Base-by-base conservation (phyloP, 2,888 invertebrate species). In the Dynastes maya region DNA sequence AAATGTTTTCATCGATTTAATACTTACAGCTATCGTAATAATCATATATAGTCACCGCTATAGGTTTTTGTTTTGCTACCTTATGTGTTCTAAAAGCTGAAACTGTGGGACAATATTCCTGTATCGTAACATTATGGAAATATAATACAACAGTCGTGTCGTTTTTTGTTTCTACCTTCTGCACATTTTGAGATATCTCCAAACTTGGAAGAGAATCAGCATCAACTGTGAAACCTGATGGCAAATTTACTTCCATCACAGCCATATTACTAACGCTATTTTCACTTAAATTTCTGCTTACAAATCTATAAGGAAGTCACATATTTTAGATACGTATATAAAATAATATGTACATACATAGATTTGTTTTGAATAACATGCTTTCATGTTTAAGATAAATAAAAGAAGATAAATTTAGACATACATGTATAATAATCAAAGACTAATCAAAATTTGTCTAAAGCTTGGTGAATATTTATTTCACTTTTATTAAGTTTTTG, bases 201-300 rank as follows among this genome's bases (percentile, higher is more conserved):
- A 91, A 85, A 83, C 90, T 91, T 3, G 93, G 94, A 45, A 96
- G 89, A 0, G 93, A 94, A 83, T 94, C 93, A 81, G 92, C 89
- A 83, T 97, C 96, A 0, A 96, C 95, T 0, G 95, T 92, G 86
- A 95, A 98, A n/a, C 98, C 98, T 0, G 97, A 97, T 0, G 97
- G 97, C 79, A 98, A 90, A 80, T 93, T 93, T 0, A 98, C 94
- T 85, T 97, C 97, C 91, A 98, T 94, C 0, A 98, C 94, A 11
- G 96, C 95, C 93, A 98, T 95, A 82, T 98, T 98, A 80, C 96
- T 96, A 82, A 92, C 92, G 22, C 94, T 93, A 71, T 92, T 91
- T 84, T 92, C 92, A 51, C 91, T 92, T 80, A 89, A 82, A 89
- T 88, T 87, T 75, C 85, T 83, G 88, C 92, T 76, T 90, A 94